phyloP scores from a whole-genome alignment of 2,797 vertebrate species.

The Euphonia xanthogaster region DNA sequence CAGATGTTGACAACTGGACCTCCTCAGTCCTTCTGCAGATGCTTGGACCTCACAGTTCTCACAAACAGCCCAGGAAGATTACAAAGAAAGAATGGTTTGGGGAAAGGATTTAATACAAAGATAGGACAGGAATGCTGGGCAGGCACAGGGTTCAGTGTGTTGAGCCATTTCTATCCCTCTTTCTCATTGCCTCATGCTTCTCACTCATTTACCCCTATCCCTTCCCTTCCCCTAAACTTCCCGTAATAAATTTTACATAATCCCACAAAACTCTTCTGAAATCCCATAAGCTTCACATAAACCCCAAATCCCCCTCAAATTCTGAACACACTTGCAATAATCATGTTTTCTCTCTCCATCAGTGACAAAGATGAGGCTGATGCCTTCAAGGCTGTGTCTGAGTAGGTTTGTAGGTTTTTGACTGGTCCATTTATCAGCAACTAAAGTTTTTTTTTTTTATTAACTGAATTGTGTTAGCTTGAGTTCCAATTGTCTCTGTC shows the following conservation, averaged over 20 bases:
- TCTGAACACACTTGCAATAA: not conserved
- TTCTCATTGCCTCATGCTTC: not conserved
- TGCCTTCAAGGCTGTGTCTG: not conserved
- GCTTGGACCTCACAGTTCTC: not conserved
- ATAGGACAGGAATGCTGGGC: not conserved
- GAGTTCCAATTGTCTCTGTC: not conserved
- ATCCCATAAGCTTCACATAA: not conserved
- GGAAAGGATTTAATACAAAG: not conserved
- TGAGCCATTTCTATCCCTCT: not conserved
- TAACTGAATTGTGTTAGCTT: not conserved
- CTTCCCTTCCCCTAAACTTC: not conserved
- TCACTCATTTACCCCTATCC: not conserved
- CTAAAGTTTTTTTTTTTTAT: not conserved
- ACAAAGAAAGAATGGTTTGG: not conserved
- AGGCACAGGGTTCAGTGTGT: not conserved
- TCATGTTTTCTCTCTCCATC: not conserved
- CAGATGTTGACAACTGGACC: not conserved
- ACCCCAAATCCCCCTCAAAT: not conserved
- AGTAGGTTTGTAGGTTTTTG: not conserved
- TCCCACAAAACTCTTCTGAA: not conserved
- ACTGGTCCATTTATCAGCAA: not conserved
- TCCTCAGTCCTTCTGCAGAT: not conserved
- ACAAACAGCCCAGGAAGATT: not conserved
- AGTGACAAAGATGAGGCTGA: not conserved
- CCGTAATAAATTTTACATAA: not conserved